Evolutionary conservation across 2,113 vertebrate genomes (phyloP), one percentile per base, ranked within the genome.

Genomic region (Martes martes): DNA sequence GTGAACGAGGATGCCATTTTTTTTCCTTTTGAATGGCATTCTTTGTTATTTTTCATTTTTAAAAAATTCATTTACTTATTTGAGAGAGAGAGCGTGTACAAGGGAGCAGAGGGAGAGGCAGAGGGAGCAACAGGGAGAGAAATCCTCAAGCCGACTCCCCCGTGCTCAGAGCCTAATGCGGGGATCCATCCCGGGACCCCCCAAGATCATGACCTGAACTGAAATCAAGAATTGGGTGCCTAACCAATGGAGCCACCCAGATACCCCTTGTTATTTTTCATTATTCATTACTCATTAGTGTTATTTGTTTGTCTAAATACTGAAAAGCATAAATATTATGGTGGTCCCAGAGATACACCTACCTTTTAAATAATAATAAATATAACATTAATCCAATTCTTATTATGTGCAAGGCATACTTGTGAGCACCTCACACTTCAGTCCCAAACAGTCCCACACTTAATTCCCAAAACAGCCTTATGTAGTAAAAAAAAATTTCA

Each of bases 351-450:
- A 83, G 16, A 61, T 50, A 59, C 18, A 19, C 50, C 83, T 63
- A 69, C 15, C 73, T 45, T 84, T 93, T 73, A 59, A 93, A 36
- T 63, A 47, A 52, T 80, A 79, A 97, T 91, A 97, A 96, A 69
- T 16, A 73, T 45, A 94, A 45, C 23, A 39, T 50, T 87, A 67
- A 88, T 69, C 74, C 92, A 52, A 65, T 91, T 88, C 21, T 74
- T 88, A 82, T 61, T 80, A 26, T 55, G 18, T 85, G 71, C 33
- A 28, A 89, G 55, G 10, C 3, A 42, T 39, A n/a, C 24, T n/a
- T 50, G 33, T 88, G 89, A 82, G 23, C 10, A 65, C 16, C 88
- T 80, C 63, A 61, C 16, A 19, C 42, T 61, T 52, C 16, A n/a
- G n/a, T 61, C 45, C 50, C 50, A 52, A 50, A 52, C 50, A 52